Conservation (phyloP, 2,888 invertebrate species). For the Dynastes maya region DNA sequence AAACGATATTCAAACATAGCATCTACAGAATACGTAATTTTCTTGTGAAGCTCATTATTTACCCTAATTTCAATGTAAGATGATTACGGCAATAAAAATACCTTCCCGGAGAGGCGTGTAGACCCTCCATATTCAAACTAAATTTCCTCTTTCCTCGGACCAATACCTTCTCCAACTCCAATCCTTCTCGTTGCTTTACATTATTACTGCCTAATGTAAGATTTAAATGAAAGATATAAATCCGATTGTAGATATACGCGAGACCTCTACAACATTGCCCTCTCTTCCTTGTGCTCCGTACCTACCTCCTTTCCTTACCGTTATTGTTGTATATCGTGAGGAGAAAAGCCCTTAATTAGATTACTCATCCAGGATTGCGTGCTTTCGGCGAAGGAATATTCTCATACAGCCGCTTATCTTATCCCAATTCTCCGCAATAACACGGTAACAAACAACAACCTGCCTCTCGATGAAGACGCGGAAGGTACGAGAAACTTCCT, state of each 20-base stretch:
- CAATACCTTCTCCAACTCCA: not conserved
- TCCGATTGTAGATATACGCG: constrained; percentile 23
- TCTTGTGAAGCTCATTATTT: not conserved
- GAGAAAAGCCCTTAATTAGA: constrained; percentile 44
- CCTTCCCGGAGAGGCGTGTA: not conserved
- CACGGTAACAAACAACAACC: constrained; percentile 16
- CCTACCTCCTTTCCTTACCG: too few relatives aligned
- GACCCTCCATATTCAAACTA: not conserved
- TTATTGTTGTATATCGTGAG: constrained; percentile 14
- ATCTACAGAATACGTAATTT: too few relatives aligned
- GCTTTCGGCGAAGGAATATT: constrained; percentile 32
- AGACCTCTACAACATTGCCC: not conserved
- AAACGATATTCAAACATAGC: too few relatives aligned
- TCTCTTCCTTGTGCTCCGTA: not conserved
- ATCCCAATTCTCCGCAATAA: not conserved
- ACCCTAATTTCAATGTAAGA: not conserved
- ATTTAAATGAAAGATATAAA: constrained; percentile 43
- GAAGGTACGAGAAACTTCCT: constrained; percentile 4
- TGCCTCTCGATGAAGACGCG: not conserved
- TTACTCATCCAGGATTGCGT: constrained; percentile 43
- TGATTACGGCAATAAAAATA: not conserved
- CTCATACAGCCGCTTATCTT: not conserved
- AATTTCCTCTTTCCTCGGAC: not conserved
- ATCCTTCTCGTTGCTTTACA: constrained; percentile 7
- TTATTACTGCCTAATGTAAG: constrained; percentile 6